Percentiles rank a stretch among this genome's conserved stretches.
Conservation (phyloP, 1,140 invertebrate species). For the Pinna nobilis region DNA sequence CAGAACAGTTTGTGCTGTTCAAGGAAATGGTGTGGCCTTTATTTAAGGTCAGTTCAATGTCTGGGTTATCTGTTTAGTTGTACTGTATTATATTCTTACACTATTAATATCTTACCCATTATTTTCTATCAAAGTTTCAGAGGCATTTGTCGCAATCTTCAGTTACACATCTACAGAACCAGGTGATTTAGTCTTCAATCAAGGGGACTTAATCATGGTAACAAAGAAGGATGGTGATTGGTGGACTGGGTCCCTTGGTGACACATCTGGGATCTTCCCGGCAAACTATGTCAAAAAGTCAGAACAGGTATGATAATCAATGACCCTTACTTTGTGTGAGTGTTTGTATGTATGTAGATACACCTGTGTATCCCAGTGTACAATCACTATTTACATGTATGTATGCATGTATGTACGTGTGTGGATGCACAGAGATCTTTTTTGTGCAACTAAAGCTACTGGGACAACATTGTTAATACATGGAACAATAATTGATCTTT, state of each 20-base stretch:
- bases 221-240: conserved; percentile 89
- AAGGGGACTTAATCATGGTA: conserved; percentile 87
- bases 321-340: background rate
- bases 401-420: background rate
- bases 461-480: too few species aligned
- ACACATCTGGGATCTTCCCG: conserved; percentile 94
- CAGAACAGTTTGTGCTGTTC: too few species aligned
- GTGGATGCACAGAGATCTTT: background rate
- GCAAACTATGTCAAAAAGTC: conserved; percentile 76
- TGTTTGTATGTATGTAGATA: background rate
- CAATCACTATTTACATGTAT: background rate
- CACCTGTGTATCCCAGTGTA: background rate
- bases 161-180: conserved; percentile 86
- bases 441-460: too few species aligned
- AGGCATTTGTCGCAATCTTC: conserved; percentile 85
- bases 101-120: too few species aligned
- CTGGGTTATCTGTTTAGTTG: too few species aligned
- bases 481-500: too few species aligned
- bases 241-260: conserved; percentile 96
- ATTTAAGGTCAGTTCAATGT: too few species aligned
- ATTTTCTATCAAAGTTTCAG: conserved; percentile 70
- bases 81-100: too few species aligned
- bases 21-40: too few species aligned
- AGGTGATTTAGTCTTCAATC: conserved; percentile 93
- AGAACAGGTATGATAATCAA: conserved; percentile 54